Conservation (phyloP, 2,113 vertebrate genomes). For the Oncorhynchus clarkii region DNA sequence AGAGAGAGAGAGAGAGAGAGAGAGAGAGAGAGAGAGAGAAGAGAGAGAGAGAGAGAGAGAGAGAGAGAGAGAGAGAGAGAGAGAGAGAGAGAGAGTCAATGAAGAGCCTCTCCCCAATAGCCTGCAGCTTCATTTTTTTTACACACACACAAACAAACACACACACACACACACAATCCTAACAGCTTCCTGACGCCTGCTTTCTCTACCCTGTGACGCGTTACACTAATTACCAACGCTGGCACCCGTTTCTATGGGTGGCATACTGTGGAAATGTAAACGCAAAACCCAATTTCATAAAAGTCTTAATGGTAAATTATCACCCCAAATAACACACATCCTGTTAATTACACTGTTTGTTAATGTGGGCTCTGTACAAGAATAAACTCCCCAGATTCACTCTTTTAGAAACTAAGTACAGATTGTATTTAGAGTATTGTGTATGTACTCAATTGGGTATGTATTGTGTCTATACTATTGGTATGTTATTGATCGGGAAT, state of each 20-base stretch:
- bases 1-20: conserved; percentile 9
- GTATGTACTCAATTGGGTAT: neutral
- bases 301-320: conserved; percentile 45
- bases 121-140: conserved; percentile 61
- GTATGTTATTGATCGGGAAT: neutral
- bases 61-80: conserved; percentile 21
- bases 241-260: conserved; percentile 38
- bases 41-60: conserved; percentile 5
- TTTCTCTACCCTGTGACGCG: conserved; percentile 49
- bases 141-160: too few species aligned
- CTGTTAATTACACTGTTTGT: conserved; percentile 51
- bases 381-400: conserved; percentile 22
- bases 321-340: conserved; percentile 36
- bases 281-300: conserved; percentile 50
- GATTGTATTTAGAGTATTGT: neutral
- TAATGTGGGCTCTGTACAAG: conserved; percentile 22
- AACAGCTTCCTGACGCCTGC: conserved; percentile 53
- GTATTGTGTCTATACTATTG: conserved; percentile 14
- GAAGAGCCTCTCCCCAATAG: conserved; percentile 46
- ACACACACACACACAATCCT: conserved; percentile 15
- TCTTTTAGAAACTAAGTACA: conserved; percentile 12
- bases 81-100: conserved; percentile 36
- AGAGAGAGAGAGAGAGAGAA: conserved; percentile 27
- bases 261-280: conserved; percentile 48
- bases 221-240: conserved; percentile 43